Conservation (phyloP, 2,113 vertebrate genomes). For the cattle (Bos taurus) region DNA sequence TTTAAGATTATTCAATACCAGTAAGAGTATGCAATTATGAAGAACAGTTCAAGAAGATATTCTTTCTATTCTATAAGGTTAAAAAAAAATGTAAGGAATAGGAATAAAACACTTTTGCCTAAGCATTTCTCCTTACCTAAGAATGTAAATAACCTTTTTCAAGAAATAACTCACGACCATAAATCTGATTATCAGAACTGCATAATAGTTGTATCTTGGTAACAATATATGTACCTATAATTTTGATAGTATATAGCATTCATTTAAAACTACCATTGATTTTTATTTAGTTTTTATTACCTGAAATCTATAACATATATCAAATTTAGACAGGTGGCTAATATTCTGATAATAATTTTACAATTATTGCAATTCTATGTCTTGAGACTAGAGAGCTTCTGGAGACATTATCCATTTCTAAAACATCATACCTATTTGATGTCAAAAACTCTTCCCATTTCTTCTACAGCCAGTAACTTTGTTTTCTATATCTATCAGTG, state of each 20-base stretch:
- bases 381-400: background rate
- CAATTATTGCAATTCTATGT: background rate
- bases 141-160: conserved; percentile 13
- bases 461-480: background rate
- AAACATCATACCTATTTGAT: background rate
- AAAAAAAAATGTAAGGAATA: background rate
- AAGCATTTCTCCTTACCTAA: background rate
- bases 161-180: background rate
- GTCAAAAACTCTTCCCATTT: background rate
- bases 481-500: background rate
- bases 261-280: background rate
- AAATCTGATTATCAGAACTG: background rate
- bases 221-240: background rate
- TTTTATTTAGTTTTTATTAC: background rate
- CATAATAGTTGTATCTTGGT: background rate
- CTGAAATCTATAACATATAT: background rate
- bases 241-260: background rate
- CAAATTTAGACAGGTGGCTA: background rate
- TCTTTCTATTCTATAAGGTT: background rate
- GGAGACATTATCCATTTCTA: background rate
- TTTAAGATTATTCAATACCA: conserved; percentile 36
- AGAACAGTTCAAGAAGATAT: conserved; percentile 22
- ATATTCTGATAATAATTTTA: background rate
- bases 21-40: conserved; percentile 2
- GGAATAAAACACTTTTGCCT: conserved; percentile 26